Evolutionary conservation across 2,888 invertebrate species (phyloP), one percentile per base, ranked within the genome.

Genomic region (Nephrocerus scutellatus): DNA sequence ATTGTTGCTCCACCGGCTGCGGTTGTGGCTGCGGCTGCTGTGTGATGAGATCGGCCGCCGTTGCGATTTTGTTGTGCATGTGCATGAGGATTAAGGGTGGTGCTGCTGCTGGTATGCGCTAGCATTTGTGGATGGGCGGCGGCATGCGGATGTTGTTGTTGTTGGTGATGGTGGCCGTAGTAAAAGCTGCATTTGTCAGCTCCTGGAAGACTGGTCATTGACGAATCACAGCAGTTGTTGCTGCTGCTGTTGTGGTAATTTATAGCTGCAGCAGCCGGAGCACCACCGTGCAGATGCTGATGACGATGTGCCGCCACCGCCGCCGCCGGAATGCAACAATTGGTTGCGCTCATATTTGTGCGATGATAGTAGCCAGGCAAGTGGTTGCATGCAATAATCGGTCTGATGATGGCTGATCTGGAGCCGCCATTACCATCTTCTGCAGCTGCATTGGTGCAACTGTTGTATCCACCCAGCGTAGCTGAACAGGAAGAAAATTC

Each of bases 171-270:
- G n/a, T 37, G 40, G n/a, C 15, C 32, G 10, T 39, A 36, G 6
- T 21, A 43, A 16, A 26, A 40, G 7, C 24, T 14, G 13, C 37
- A 31, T 22, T 24, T 46, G 23, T 21, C 30, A 33, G 23, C 14
- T 43, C 58, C 60, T 0, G 56, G 48, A 13, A 62, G 41, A 36
- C 62, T 62, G 2, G 60, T 59, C 62, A 64, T 64, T 8, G 63
- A 62, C 6, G 59, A 61, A 39, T 64, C 62, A 15, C 24, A 38
- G 23, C 36, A 41, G 36, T 29, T 47, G 39, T 20, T 40, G 25
- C 8, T 30, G 15, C 28, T 45, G 35, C 4, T 44, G 42, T 10
- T 36, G 24, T 28, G 35, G 16, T 9, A 7, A 10, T 16, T 36
- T 10, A 16, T 10, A 16, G 30, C 26, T 18, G 37, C 28, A 6